These are phyloP conservation scores for Ceratothoa steindachneri DNA, from an alignment of 2,888 invertebrate genomes.

Conservation along the genomic window DNA sequence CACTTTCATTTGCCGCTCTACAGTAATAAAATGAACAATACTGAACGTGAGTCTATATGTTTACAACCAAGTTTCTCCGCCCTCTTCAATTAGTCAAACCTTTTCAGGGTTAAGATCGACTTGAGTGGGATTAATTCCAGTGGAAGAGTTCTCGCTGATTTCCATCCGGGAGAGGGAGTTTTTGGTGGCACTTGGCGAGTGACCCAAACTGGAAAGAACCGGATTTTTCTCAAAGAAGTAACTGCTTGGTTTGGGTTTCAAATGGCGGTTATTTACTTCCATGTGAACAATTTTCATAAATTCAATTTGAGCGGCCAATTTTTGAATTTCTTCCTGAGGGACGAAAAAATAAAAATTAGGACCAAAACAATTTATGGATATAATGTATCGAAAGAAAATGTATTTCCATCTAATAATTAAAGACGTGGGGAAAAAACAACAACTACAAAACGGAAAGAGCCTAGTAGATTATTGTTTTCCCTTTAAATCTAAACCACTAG, in stretches of 20 bases:
- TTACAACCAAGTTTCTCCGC: background rate
- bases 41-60: no score
- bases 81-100: background rate
- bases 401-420: no score
- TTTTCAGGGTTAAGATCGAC: background rate
- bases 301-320: constrained; percentile 83
- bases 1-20: no score
- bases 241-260: constrained; percentile 76
- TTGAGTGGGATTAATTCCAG: background rate
- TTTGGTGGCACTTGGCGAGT: background rate
- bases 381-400: background rate
- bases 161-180: background rate
- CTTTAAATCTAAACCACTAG: no score
- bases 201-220: constrained; percentile 15
- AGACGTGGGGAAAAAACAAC: no score
- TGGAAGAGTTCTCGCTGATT: background rate
- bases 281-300: constrained; percentile 91
- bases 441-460: no score
- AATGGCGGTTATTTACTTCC: constrained; percentile 85
- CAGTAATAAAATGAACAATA: no score
- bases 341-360: background rate
- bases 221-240: constrained; percentile 61
- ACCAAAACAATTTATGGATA: no score
- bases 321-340: constrained; percentile 81
- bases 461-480: no score